These are phyloP conservation scores for Takifugu ocellatus DNA, from an alignment of 2,797 vertebrate species.

Conservation along the genomic window DNA sequence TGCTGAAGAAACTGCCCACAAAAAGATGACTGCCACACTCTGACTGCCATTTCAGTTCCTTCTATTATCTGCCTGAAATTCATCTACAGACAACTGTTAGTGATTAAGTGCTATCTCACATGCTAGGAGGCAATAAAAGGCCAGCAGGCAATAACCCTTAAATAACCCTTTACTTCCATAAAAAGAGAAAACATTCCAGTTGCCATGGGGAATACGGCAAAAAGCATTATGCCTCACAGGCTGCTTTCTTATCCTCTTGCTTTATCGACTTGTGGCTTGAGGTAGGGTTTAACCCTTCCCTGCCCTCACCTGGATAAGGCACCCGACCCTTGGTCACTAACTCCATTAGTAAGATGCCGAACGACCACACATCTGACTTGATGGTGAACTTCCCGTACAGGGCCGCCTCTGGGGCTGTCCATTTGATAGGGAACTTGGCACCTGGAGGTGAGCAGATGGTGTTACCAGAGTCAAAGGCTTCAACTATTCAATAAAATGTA, in stretches of 20 bases:
- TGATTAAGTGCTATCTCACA: slow-evolving; percentile 26
- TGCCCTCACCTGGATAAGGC: slow-evolving; percentile 90
- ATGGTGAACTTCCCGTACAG: slow-evolving; percentile 96
- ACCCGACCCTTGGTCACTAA: slow-evolving; percentile 97
- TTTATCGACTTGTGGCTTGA: slow-evolving; percentile 1
- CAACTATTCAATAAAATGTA: too few species aligned
- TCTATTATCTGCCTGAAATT: slow-evolving; percentile 21
- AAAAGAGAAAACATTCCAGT: slow-evolving; percentile 20
- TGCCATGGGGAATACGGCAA: slow-evolving; percentile 10
- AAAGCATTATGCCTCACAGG: too few species aligned
- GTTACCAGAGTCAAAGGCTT: background rate
- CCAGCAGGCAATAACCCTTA: slow-evolving; percentile 25
- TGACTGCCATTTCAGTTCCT: background rate
- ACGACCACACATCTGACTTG: slow-evolving; percentile 98
- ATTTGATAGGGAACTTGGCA: slow-evolving; percentile 98
- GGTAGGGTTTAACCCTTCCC: background rate
- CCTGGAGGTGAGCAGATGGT: slow-evolving; percentile 64
- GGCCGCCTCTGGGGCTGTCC: slow-evolving; percentile 93
- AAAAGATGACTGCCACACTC: too few species aligned
- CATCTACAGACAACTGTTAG: slow-evolving; percentile 15
- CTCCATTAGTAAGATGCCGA: slow-evolving; percentile 94
- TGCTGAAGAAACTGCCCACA: too few species aligned
- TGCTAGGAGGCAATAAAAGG: slow-evolving; percentile 23
- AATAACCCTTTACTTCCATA: slow-evolving; percentile 21
- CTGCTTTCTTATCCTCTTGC: slow-evolving; percentile 7